phyloP scores from a whole-genome alignment of 2,888 invertebrate genomes.

The Pristionchus exspectatus region DNA sequence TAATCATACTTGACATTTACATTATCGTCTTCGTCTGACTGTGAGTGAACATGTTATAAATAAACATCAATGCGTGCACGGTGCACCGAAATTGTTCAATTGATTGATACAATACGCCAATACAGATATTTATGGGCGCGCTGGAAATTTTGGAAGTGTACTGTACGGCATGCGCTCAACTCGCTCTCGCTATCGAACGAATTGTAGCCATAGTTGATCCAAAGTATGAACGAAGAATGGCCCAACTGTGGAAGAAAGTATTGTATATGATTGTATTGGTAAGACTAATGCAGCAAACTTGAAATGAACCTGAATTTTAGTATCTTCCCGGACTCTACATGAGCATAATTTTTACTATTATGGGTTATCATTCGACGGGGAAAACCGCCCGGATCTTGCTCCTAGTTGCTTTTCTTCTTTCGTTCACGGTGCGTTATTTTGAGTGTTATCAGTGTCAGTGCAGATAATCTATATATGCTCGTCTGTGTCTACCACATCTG shows the following conservation, averaged over 20 bases:
- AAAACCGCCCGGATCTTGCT: slow-evolving; percentile 1
- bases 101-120: no score
- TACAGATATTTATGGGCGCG: not conserved
- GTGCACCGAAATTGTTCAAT: no score
- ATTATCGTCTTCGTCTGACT: not conserved
- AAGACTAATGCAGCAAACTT: not conserved
- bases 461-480: not conserved
- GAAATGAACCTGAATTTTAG: not conserved
- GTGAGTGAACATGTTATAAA: not conserved
- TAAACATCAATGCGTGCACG: no score
- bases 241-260: slow-evolving; percentile 13
- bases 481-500: not conserved
- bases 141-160: slow-evolving; percentile 32
- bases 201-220: not conserved
- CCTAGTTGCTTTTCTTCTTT: not conserved
- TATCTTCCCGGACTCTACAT: not conserved
- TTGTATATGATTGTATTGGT: not conserved
- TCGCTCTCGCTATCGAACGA: not conserved
- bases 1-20: not conserved
- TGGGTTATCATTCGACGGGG: not conserved
- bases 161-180: not conserved
- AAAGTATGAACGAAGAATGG: not conserved
- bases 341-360: not conserved
- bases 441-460: not conserved
- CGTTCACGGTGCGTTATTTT: slow-evolving; percentile 3